Conservation (phyloP, 2,888 invertebrate species). For the Mesochorus sp. region DNA sequence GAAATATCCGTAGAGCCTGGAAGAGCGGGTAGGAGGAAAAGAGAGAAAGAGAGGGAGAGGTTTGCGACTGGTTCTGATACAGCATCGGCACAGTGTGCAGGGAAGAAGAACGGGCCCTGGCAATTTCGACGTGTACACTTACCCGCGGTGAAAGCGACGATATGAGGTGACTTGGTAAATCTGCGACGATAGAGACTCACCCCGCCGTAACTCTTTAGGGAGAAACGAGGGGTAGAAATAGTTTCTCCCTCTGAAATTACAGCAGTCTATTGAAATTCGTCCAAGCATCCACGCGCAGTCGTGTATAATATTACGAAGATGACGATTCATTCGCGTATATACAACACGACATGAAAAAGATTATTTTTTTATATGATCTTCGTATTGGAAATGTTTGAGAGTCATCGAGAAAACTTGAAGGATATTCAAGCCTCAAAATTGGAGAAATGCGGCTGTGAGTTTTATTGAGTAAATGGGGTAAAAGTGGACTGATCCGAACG, state of each 20-base stretch:
- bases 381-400: neutral
- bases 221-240: constrained; percentile 5
- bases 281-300: neutral
- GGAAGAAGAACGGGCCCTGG: constrained; percentile 45
- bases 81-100: constrained; percentile 28
- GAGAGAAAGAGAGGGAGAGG: constrained; percentile 44
- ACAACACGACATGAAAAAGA: no score
- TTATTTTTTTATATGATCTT: no score
- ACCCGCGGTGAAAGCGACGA: constrained; percentile 54
- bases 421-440: neutral
- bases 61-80: constrained; percentile 29
- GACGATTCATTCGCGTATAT: no score
- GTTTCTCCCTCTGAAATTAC: constrained; percentile 32
- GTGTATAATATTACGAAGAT: neutral
- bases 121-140: constrained; percentile 62
- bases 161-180: constrained; percentile 62
- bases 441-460: neutral
- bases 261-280: constrained; percentile 28
- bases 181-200: constrained; percentile 35
- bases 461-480: constrained; percentile 20
- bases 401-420: neutral
- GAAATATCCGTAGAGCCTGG: constrained; percentile 46
- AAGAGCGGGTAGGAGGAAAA: constrained; percentile 37
- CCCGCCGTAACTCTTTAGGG: constrained; percentile 1
- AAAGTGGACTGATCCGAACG: constrained; percentile 36